phyloP scores from a whole-genome alignment of 64 coral and sea anemone genomes.

The Acropora tenuis region DNA sequence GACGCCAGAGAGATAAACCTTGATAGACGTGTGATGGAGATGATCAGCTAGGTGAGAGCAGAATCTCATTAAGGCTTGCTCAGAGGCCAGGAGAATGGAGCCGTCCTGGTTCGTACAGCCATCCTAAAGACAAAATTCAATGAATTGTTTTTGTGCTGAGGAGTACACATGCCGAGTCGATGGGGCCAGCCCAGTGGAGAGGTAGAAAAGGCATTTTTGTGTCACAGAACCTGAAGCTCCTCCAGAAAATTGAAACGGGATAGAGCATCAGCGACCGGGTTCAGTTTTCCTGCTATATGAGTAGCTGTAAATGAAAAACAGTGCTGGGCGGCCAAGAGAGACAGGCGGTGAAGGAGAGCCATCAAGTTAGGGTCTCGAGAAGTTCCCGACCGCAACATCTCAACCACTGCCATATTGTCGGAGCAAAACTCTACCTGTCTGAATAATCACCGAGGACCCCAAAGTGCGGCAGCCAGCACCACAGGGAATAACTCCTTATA shows the following conservation, averaged over 20 bases:
- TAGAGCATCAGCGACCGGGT: not conserved
- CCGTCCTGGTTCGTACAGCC: too few relatives aligned
- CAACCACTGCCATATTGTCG: not conserved
- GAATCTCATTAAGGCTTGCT: not conserved
- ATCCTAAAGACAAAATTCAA: too few relatives aligned
- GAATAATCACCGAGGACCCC: not conserved
- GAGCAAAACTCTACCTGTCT: not conserved
- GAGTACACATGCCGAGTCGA: too few relatives aligned
- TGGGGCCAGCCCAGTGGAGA: too few relatives aligned
- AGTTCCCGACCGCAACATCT: too few relatives aligned
- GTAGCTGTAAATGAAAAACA: conserved; percentile 28
- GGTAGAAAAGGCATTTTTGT: too few relatives aligned
- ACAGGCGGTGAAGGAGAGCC: not conserved
- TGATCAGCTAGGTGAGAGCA: not conserved
- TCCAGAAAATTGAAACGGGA: conserved; percentile 26
- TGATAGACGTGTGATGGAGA: not conserved
- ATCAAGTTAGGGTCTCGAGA: too few relatives aligned
- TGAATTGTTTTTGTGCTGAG: too few relatives aligned
- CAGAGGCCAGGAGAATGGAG: not conserved
- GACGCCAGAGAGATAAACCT: conserved; percentile 16
- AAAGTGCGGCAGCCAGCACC: conserved; percentile 3
- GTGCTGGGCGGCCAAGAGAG: not conserved
- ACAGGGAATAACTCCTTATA: conserved; percentile 2
- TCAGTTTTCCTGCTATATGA: conserved; percentile 1
- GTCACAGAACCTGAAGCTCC: too few relatives aligned